Evolutionary conservation across 1,140 invertebrate genomes (phyloP).

Genomic region (Drosophila sturtevanti): DNA sequence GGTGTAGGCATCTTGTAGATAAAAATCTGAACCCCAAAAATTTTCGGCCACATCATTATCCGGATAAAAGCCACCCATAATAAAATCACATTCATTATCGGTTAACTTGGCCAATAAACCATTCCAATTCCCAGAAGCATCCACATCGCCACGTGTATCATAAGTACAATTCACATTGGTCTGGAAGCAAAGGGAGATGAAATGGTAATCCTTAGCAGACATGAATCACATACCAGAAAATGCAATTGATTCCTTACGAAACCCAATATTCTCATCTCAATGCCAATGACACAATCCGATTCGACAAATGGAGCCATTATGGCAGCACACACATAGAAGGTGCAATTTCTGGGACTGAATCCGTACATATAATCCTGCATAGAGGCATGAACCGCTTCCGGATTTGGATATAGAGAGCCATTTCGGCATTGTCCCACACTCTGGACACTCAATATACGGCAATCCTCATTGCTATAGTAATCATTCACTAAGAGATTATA

Average conservation of each 20-base stretch:
- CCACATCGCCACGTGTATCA: slow-evolving; percentile 84
- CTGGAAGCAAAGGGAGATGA: slow-evolving; percentile 17
- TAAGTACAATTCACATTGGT: slow-evolving; percentile 83
- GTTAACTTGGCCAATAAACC: slow-evolving; percentile 82
- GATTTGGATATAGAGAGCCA: slow-evolving; percentile 38
- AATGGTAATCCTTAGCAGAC: too few species aligned
- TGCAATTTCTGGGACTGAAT: slow-evolving; percentile 67
- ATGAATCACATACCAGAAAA: slow-evolving; percentile 46
- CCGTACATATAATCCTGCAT: slow-evolving; percentile 55
- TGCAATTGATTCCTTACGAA: slow-evolving; percentile 68
- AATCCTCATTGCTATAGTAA: slow-evolving; percentile 71
- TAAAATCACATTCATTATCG: slow-evolving; percentile 82
- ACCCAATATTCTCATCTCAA: slow-evolving; percentile 71
- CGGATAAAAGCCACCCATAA: slow-evolving; percentile 84
- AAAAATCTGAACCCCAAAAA: slow-evolving; percentile 83
- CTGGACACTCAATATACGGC: slow-evolving; percentile 55
- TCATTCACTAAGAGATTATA: slow-evolving; percentile 74
- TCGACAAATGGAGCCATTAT: slow-evolving; percentile 76
- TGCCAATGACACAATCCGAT: slow-evolving; percentile 60
- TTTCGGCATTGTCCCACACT: slow-evolving; percentile 60
- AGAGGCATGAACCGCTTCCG: slow-evolving; percentile 28
- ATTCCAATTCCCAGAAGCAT: slow-evolving; percentile 82
- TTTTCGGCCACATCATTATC: slow-evolving; percentile 84
- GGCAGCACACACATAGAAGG: slow-evolving; percentile 71
- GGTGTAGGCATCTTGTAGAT: slow-evolving; percentile 84